A percentile compares a stretch with the other conserved stretches of the same genome.
Conservation (phyloP, 92 coral and sea anemone species). For the Phenganax subtilis region DNA sequence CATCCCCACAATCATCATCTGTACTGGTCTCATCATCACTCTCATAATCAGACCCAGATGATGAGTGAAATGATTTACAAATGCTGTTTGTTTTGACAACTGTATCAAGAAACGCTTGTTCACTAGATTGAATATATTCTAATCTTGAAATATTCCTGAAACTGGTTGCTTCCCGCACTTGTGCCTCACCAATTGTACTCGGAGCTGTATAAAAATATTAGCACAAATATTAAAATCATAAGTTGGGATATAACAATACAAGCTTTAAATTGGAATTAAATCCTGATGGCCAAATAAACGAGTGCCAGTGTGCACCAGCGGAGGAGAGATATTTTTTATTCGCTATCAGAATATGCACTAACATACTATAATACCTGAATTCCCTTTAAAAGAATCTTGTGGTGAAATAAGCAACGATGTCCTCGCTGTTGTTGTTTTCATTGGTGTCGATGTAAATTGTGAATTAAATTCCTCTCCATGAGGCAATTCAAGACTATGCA, state of each 20-base stretch:
- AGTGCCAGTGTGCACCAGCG: no score
- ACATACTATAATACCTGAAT: neutral
- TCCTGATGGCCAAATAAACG: no score
- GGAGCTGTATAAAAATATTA: neutral
- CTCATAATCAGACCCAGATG: neutral
- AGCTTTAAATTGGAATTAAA: neutral
- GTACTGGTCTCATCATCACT: neutral
- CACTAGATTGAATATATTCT: neutral
- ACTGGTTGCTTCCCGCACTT: neutral
- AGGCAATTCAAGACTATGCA: neutral
- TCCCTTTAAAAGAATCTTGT: neutral
- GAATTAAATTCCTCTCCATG: constrained; percentile 2
- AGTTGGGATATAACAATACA: neutral
- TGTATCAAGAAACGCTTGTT: constrained; percentile 8
- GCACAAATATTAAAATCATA: neutral
- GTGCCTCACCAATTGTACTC: neutral
- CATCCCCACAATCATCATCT: neutral
- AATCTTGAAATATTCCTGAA: neutral
- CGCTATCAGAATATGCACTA: no score
- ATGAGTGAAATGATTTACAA: neutral
- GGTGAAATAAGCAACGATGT: neutral
- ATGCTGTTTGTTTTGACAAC: constrained; percentile 6
- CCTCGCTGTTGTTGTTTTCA: neutral
- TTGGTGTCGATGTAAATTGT: neutral
- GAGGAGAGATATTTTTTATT: no score